Evolutionary conservation across 2,797 vertebrate species (phyloP), one percentile per base, ranked within the genome.

Genomic region (Sternarchorhynchus goeldii): DNA sequence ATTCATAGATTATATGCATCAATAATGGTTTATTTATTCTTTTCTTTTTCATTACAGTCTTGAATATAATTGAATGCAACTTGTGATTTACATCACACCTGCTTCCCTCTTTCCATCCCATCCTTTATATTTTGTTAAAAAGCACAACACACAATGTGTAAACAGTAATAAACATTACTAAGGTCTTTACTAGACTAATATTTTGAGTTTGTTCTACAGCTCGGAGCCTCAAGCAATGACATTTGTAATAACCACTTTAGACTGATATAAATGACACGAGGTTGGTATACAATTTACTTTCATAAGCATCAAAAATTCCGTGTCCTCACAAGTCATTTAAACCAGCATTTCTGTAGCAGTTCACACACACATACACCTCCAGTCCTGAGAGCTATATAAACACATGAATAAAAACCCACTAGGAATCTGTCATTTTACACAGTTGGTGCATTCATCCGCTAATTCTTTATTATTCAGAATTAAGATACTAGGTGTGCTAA

Each of bases 381-480:
- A 65, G 82, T 83, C 29, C 59, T 78, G 71, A 78, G 57, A 39
- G 85, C 87, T 88, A 75, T 57, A 59, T 85, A 87, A 90, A 91
- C 85, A 87, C 36, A 56, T 8, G 76, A 77, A 73, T 79, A 77
- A 79, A 74, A 75, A 75, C 85, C 86, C 80, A 87, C 68, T 73
- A 31, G 64, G 39, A 71, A 78, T 53, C 85, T 87, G 88, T 90
- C 87, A 86, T 82, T 89, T 86, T 89, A 89, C 87, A 90, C 88
- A 91, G 86, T 86, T 76, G 67, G 84, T 88, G 87, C 87, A 89
- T 92, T 91, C 83, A 91, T 91, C 88, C 86, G 71, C 80, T 91
- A 91, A 91, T 91, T 92, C 89, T 85, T 87, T 89, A 91, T 90
- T 91, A 91, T 92, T 89, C 86, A 71, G 88, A 88, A 86, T 87